Conservation (phyloP, 2,888 invertebrate genomes). For the Micoletzkya japonica region DNA sequence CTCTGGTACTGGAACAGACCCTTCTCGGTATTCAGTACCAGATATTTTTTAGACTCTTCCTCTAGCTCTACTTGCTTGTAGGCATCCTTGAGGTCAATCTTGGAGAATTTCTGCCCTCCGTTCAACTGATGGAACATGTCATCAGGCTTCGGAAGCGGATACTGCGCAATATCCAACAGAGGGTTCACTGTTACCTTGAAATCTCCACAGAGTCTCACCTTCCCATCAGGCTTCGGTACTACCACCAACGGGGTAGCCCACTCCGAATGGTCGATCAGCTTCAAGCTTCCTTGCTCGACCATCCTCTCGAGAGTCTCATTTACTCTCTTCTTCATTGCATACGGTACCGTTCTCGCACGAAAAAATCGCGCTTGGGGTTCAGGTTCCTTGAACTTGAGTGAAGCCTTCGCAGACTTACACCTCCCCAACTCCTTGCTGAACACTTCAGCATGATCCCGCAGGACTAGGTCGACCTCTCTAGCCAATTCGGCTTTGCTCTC, state of each 20-base stretch:
- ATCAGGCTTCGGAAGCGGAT: conserved; percentile 33
- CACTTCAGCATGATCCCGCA: neutral
- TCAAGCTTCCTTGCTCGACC: conserved; percentile 10
- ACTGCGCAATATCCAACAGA: conserved; percentile 30
- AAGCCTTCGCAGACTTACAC: conserved; percentile 20
- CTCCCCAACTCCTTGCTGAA: conserved; percentile 13
- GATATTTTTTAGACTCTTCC: conserved; percentile 32
- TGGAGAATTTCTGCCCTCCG: conserved; percentile 33
- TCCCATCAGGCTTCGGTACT: conserved; percentile 14
- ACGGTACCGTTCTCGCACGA: conserved; percentile 7
- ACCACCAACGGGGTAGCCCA: conserved; percentile 17
- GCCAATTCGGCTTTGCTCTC: neutral
- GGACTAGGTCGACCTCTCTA: neutral
- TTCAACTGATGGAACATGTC: conserved; percentile 30
- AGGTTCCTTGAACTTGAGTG: conserved; percentile 12
- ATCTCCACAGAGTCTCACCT: conserved; percentile 16
- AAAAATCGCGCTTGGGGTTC: conserved; percentile 4
- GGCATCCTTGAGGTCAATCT: conserved; percentile 37
- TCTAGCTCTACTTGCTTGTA: conserved; percentile 43
- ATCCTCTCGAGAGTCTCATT: conserved; percentile 6
- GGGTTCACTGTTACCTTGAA: conserved; percentile 33
- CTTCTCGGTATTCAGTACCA: conserved; percentile 41
- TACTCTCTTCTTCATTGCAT: conserved; percentile 4
- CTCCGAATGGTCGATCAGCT: conserved; percentile 8
- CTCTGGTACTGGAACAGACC: conserved; percentile 43